Evolutionary conservation across 2,797 vertebrate genomes (phyloP), one percentile per base, ranked within the genome.

Genomic region (Urophycis tenuis): DNA sequence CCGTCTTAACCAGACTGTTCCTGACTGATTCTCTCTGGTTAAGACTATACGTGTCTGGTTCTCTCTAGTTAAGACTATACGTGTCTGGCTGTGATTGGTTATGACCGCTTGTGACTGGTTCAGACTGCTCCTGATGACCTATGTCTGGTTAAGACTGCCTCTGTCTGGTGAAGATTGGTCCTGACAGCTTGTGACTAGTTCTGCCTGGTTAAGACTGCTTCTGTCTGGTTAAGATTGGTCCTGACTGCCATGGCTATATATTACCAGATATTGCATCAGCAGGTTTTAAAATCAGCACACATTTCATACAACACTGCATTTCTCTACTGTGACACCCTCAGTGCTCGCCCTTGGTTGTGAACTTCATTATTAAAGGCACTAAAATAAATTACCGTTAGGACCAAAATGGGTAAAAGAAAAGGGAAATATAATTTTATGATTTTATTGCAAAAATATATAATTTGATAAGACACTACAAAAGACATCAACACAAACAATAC

Each of bases 371-470:
- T 60, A 60, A 60, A 60, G 25, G n/a, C 11, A 60, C 53, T 15
- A 25, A 60, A 60, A 60, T n/a, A 25, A 9, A 60, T 25, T 53
- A 53, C 17, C 22, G 39, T 14, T 14, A 41, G 45, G 45, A 53
- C 45, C 19, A 19, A 53, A 12, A 53, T 53, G 19, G 45, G 19
- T 53, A 1, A 39, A 53, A 53, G n/a, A 60, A 19, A 60, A 19
- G 53, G 10, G n/a, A 41, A 22, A 71, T 22, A 31, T 60, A 36
- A 76, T 81, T 85, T 90, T 80, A 88, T 82, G 90, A 90, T 95
- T 98, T 97, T 97, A 95, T 92, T 96, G 92, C 91, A 97, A 98
- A 98, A 96, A 98, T 98, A 98, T 92, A 97, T 92, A 94, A 92
- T 94, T 94, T 94, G 0, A 79, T 95, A 95, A 95, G 89, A 97